Evolutionary conservation across 2,797 vertebrate species (phyloP).

Genomic region (Pempheris klunzingeri): DNA sequence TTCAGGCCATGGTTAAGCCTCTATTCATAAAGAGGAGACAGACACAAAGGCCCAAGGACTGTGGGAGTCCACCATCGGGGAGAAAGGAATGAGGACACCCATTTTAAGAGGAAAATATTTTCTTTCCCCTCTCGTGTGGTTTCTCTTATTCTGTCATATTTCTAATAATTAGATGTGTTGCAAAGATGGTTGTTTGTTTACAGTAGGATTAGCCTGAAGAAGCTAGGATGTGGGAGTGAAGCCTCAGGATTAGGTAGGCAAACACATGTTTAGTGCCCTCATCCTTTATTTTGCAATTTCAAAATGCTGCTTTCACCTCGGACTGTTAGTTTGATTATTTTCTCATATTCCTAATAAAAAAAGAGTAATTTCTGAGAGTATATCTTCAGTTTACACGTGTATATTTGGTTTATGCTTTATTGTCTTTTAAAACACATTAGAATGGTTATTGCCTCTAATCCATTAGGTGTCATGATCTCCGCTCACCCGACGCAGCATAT

Average conservation of each 20-base stretch:
- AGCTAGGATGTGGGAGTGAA: slow-evolving; percentile 57
- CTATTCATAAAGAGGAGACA: slow-evolving; percentile 85
- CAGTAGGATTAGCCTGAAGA: slow-evolving; percentile 59
- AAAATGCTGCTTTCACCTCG: slow-evolving; percentile 40
- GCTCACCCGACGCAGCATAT: slow-evolving; percentile 25
- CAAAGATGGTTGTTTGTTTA: slow-evolving; percentile 62
- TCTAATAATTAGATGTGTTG: slow-evolving; percentile 63
- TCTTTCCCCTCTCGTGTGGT: slow-evolving; percentile 22
- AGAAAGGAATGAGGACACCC: slow-evolving; percentile 78
- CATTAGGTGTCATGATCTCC: slow-evolving; percentile 37
- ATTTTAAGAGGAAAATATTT: slow-evolving; percentile 65
- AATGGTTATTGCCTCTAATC: slow-evolving; percentile 35
- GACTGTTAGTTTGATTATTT: slow-evolving; percentile 22
- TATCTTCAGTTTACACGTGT: not conserved
- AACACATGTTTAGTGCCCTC: slow-evolving; percentile 53
- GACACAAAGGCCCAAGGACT: slow-evolving; percentile 85
- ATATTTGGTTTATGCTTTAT: slow-evolving; percentile 12
- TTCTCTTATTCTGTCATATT: slow-evolving; percentile 53
- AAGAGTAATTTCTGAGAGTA: not conserved
- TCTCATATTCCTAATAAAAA: slow-evolving; percentile 15
- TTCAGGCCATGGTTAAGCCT: slow-evolving; percentile 85
- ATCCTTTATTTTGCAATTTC: slow-evolving; percentile 59
- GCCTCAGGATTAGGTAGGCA: slow-evolving; percentile 58
- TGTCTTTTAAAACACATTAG: slow-evolving; percentile 26
- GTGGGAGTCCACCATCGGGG: slow-evolving; percentile 82